These are phyloP conservation scores for Megalops atlanticus DNA, from an alignment of 2,113 vertebrate genomes.

Conservation along the genomic window DNA sequence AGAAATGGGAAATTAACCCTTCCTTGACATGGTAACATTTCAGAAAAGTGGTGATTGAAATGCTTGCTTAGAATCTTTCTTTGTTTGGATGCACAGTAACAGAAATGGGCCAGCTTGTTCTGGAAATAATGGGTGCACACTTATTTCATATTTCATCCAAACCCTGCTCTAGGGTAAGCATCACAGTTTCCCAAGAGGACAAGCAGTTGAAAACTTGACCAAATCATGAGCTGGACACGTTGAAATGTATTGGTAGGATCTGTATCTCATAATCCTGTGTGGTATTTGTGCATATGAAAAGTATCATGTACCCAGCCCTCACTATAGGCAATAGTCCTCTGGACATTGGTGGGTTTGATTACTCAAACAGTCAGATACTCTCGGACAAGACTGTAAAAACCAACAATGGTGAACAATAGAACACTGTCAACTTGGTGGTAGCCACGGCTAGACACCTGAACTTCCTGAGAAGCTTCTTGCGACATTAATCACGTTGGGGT, in stretches of 20 bases:
- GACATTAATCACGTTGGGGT: too few species aligned
- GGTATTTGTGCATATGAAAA: neutral
- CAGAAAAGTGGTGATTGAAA: neutral
- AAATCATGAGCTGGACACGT: neutral
- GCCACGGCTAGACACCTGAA: slow-evolving; percentile 25
- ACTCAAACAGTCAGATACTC: neutral
- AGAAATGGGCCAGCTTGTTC: too few species aligned
- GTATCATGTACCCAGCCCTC: neutral
- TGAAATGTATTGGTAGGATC: neutral
- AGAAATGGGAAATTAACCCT: neutral
- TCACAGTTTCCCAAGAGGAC: neutral
- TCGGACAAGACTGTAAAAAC: neutral
- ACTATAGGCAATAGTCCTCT: neutral
- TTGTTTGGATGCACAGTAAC: too few species aligned
- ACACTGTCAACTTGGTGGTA: too few species aligned
- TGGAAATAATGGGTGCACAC: too few species aligned
- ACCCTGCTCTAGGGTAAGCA: too few species aligned
- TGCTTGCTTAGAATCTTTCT: too few species aligned
- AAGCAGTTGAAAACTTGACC: neutral
- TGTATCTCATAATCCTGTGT: neutral
- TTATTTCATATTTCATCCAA: too few species aligned
- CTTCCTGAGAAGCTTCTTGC: slow-evolving; percentile 3
- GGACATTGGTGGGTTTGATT: neutral
- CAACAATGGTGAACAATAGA: neutral
- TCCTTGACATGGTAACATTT: too few species aligned